Conservation (phyloP, 2,888 invertebrate species). For the Sphaerophoria taeniata region DNA sequence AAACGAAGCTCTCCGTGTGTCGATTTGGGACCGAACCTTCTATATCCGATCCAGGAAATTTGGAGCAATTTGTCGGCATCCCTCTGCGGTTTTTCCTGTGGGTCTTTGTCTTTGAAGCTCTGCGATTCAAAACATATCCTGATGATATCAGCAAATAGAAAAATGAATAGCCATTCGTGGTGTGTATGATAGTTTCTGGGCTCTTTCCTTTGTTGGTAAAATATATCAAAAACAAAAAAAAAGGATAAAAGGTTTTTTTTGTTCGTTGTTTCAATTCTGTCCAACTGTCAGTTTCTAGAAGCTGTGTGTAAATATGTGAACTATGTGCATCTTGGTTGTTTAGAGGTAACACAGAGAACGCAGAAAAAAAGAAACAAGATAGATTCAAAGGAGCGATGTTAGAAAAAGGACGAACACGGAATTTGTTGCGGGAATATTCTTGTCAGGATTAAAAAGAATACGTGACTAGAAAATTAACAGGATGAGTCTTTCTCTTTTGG, state of each 20-base stretch:
- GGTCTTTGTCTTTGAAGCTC: not conserved
- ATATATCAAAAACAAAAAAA: constrained; percentile 35
- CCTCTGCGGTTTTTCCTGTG: not conserved
- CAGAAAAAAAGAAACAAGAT: constrained; percentile 28
- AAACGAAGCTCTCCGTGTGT: too few species aligned
- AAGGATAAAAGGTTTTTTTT: constrained; percentile 41
- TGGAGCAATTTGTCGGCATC: not conserved
- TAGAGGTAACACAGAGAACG: constrained; percentile 66
- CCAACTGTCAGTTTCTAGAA: constrained; percentile 54
- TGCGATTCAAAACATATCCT: constrained; percentile 24
- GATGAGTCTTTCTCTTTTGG: constrained; percentile 75
- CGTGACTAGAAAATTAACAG: constrained; percentile 82
- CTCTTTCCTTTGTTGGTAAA: not conserved
- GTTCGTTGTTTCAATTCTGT: constrained; percentile 51
- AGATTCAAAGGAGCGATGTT: constrained; percentile 19
- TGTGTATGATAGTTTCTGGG: constrained; percentile 14
- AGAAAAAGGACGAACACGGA: constrained; percentile 47
- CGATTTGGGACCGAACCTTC: too few species aligned
- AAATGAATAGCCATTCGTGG: constrained; percentile 46
- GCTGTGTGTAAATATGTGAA: constrained; percentile 59
- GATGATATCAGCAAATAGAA: constrained; percentile 66
- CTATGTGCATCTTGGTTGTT: constrained; percentile 72
- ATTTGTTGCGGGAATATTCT: constrained; percentile 82
- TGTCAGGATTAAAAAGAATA: constrained; percentile 83
- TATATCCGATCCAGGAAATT: too few species aligned